Base-by-base conservation (phyloP, 2,797 vertebrate genomes). In the Paratrypauchen microcephalus region DNA sequence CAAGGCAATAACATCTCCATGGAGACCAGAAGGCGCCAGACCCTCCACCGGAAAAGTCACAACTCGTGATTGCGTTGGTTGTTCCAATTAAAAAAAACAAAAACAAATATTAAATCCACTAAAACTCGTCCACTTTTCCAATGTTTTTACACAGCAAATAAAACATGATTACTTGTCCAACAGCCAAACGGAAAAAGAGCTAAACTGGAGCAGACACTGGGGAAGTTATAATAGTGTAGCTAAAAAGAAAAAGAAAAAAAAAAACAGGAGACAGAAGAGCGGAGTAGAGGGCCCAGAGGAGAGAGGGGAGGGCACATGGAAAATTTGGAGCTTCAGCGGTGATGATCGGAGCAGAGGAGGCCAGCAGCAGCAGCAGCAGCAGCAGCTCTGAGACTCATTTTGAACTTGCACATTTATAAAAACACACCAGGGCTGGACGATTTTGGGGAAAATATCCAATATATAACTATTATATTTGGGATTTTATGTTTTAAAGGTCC, bases 311-410 rank as follows among this genome's bases (percentile, higher is more conserved):
- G 87, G 80, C 81, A 86, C 79, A 84, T 81, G 82, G 83, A 78
- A 85, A 88, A 88, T 89, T 87, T 87, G 67, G 77, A 76, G 82
- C 81, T 58, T 86, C 78, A 79, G 68, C 64, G 30, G 79, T 85
- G 86, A 89, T 87, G 84, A 83, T 83, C 75, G 68, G 69, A 71
- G 64, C 77, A 41, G 69, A 86, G 79, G 65, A 64, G 16, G 77
- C 79, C 74, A 73, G 69, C 76, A 56, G 61, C 41, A 45, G 41
- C 41, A 45, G 41, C 41, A 36, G 81, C 74, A 74, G 61, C 41
- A 45, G 41, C 41, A 45, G 41, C 41, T 45, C 41, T 1, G 41
- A 45, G 41, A 83, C 71, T 55, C 74, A 67, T 83, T 81, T 83
- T 65, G 75, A 70, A 59, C 66, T 30, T 71, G 71, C 75, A 73